Evolutionary conservation across 2,888 invertebrate genomes (phyloP).

Genomic region (Thalpophila matura): DNA sequence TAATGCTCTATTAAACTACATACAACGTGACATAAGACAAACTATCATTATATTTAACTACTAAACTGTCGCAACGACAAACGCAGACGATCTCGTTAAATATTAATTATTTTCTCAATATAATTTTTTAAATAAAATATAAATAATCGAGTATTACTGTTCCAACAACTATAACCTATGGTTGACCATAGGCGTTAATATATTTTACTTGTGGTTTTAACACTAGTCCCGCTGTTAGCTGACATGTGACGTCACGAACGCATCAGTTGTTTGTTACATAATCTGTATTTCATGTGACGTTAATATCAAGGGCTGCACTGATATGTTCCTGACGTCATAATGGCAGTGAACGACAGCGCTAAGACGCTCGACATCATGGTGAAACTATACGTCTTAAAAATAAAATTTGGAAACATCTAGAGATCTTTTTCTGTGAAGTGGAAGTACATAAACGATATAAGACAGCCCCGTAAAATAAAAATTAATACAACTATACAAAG

Average conservation of each 20-base stretch:
- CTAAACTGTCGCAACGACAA: slow-evolving; percentile 84
- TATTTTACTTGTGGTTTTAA: slow-evolving; percentile 74
- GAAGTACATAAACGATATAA: slow-evolving; percentile 72
- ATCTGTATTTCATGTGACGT: slow-evolving; percentile 16
- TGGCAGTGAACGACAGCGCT: slow-evolving; percentile 55
- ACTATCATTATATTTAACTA: slow-evolving; percentile 75
- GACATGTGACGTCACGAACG: slow-evolving; percentile 46
- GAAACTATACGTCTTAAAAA: slow-evolving; percentile 71
- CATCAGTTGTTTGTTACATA: slow-evolving; percentile 12
- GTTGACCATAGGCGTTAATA: slow-evolving; percentile 86
- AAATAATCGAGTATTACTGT: slow-evolving; percentile 90
- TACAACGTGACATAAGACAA: slow-evolving; percentile 84
- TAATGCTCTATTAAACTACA: slow-evolving; percentile 86
- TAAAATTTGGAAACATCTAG: slow-evolving; percentile 79
- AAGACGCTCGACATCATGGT: slow-evolving; percentile 65
- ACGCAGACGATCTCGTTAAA: slow-evolving; percentile 76
- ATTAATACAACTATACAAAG: slow-evolving; percentile 76
- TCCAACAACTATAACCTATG: slow-evolving; percentile 86
- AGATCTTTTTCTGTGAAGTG: slow-evolving; percentile 81
- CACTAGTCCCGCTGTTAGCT: slow-evolving; percentile 66
- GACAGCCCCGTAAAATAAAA: slow-evolving; percentile 65
- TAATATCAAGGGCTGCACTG: slow-evolving; percentile 15
- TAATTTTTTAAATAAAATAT: slow-evolving; percentile 87
- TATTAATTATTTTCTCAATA: slow-evolving; percentile 81
- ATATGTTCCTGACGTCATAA: slow-evolving; percentile 54